Evolutionary conservation across 2,888 invertebrate genomes (phyloP).

Genomic region (Elysia crispata): DNA sequence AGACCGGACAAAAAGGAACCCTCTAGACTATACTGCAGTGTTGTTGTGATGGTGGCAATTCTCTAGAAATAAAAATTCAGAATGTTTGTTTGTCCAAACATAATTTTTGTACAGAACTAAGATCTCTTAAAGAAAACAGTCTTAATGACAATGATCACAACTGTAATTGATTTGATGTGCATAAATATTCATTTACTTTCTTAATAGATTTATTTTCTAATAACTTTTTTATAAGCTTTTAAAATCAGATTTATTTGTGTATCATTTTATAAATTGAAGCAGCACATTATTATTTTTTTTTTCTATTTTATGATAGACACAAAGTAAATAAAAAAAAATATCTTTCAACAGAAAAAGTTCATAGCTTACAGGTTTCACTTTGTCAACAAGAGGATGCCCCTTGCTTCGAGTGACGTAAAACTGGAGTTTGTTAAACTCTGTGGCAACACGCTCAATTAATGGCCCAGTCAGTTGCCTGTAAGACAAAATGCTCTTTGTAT

Average conservation of each 20-base stretch:
- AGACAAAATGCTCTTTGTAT: constrained; percentile 29
- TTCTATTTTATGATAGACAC: no score
- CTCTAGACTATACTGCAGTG: constrained; percentile 76
- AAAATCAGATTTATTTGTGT: no score
- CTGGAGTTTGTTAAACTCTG: constrained; percentile 86
- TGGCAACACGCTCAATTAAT: constrained; percentile 85
- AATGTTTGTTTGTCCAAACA: not conserved
- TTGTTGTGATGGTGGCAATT: constrained; percentile 74
- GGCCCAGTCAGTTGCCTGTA: constrained; percentile 80
- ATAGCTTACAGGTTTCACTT: constrained; percentile 77
- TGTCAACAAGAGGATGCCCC: constrained; percentile 78
- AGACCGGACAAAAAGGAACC: constrained; percentile 75
- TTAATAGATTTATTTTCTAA: not conserved
- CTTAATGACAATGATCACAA: no score
- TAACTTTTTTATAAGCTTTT: not conserved
- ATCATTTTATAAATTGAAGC: no score
- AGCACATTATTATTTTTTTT: no score
- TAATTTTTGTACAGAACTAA: not conserved
- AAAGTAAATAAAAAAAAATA: not conserved
- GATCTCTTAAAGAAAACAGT: no score
- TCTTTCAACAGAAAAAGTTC: not conserved
- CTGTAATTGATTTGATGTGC: no score
- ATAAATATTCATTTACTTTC: no score
- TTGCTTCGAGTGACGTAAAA: constrained; percentile 84
- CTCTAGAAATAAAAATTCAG: constrained; percentile 64